These are phyloP conservation scores for Tethea ocularis DNA, from an alignment of 2,888 invertebrate species.

Conservation along the genomic window DNA sequence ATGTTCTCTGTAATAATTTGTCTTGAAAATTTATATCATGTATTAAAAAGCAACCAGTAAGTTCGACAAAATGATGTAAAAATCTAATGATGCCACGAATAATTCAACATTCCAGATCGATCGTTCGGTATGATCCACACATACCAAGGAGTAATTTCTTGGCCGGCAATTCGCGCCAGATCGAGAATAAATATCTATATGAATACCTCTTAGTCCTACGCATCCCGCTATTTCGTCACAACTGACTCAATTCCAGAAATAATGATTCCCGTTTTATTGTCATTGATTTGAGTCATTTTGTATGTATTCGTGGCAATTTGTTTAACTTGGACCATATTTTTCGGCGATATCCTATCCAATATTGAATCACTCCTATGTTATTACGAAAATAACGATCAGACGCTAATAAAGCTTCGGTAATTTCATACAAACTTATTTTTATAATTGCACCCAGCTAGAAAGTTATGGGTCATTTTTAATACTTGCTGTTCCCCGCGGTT, in stretches of 20 bases:
- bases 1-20: too few relatives aligned
- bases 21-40: too few relatives aligned
- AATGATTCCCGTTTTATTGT: constrained; percentile 24
- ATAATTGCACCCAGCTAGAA: too few relatives aligned
- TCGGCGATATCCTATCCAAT: too few relatives aligned
- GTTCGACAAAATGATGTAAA: not conserved
- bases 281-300: constrained; percentile 13
- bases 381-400: too few relatives aligned
- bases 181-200: constrained; percentile 7
- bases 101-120: not conserved
- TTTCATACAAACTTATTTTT: too few relatives aligned
- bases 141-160: not conserved
- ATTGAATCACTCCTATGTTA: too few relatives aligned
- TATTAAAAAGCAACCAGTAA: too few relatives aligned
- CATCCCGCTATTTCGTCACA: constrained; percentile 40
- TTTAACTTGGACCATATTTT: too few relatives aligned
- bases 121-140: not conserved
- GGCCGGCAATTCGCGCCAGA: not conserved
- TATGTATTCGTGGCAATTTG: not conserved
- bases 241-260: constrained; percentile 64
- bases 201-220: constrained; percentile 44
- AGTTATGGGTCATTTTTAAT: too few relatives aligned
- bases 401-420: too few relatives aligned
- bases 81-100: not conserved
- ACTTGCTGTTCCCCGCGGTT: too few relatives aligned